Evolutionary conservation across 2,888 invertebrate species (phyloP), one percentile per base, ranked within the genome.

Genomic region (Orthonevra nobilis): DNA sequence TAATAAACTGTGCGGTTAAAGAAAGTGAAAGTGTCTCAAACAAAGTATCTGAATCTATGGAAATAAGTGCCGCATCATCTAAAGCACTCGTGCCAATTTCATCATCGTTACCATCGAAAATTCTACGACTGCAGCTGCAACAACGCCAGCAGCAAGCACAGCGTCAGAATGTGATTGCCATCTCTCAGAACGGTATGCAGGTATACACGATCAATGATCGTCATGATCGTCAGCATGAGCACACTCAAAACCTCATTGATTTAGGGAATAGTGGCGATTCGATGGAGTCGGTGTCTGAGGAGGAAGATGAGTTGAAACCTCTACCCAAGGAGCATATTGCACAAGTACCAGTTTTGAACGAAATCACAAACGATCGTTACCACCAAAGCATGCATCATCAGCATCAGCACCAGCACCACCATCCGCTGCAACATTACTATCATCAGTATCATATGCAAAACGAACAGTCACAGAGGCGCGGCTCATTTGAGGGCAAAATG

Each of bases 241-340:
- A 79, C 6, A 68, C 79, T 0, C 60, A 40, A 9, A 54, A 77
- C 42, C 44, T 79, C 0, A 79, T 79, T 48, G 79, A 79, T 68
- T 30, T 79, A 19, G 66, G 79, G 14, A 73, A 79, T 9, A 86
- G 87, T 10, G 85, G 84, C 1, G 85, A 86, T 19, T 86, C 87
- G 0, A 86, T 85, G 70, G 87, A 87, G 44, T 88, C 89, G 0
- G 81, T 83, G 32, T 81, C 82, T 4, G 89, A 89, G 69, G 89
- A 88, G 70, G 87, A 88, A 38, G 89, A 89, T 77, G 88, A 89
- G 48, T 82, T 89, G 9, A 88, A 89, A 60, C 89, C 89, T 2
- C 81, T 89, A 68, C 81, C 77, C 5, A 72, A 79, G 38, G 73
- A 82, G 38, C 72, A 73, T 5, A 54, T 72, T 28, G 36, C 46